phyloP scores from a whole-genome alignment of 2,888 invertebrate genomes.

The Tenthredo scrophulariae region DNA sequence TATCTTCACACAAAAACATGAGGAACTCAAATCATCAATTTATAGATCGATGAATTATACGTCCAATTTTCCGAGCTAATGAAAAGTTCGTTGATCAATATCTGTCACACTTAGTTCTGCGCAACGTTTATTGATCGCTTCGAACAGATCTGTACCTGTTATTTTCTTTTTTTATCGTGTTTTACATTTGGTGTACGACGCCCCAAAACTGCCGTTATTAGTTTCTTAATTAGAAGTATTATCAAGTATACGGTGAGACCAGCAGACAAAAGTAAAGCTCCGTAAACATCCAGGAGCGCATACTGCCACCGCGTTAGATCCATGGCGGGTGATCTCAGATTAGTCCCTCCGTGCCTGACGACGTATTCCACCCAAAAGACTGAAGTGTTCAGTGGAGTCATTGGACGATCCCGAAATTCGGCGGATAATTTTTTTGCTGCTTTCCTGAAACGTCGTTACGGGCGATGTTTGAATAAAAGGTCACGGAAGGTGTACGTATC shows the following conservation, averaged over 20 bases:
- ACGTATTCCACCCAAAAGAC: conserved; percentile 49
- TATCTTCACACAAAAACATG: too few relatives aligned
- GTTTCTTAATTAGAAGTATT: background rate
- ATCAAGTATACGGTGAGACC: background rate
- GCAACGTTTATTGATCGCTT: background rate
- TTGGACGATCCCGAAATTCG: conserved; percentile 48
- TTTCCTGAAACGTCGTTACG: conserved; percentile 56
- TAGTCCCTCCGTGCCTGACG: conserved; percentile 41
- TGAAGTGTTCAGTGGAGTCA: conserved; percentile 42
- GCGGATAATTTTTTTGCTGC: conserved; percentile 48
- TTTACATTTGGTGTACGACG: background rate
- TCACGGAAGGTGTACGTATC: background rate
- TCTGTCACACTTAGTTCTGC: background rate
- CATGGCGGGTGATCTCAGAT: conserved; percentile 32
- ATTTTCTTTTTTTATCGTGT: background rate
- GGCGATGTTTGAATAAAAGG: background rate
- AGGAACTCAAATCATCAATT: too few relatives aligned
- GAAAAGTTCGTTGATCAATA: too few relatives aligned
- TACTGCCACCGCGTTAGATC: conserved; percentile 50
- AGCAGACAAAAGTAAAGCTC: background rate
- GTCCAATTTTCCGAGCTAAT: too few relatives aligned
- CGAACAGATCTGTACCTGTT: background rate
- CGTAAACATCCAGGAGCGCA: conserved; percentile 40
- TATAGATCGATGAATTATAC: too few relatives aligned
- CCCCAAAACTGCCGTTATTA: background rate